Evolutionary conservation across 2,797 vertebrate genomes (phyloP), one percentile per base, ranked within the genome.

Genomic region (Mus minutoides): DNA sequence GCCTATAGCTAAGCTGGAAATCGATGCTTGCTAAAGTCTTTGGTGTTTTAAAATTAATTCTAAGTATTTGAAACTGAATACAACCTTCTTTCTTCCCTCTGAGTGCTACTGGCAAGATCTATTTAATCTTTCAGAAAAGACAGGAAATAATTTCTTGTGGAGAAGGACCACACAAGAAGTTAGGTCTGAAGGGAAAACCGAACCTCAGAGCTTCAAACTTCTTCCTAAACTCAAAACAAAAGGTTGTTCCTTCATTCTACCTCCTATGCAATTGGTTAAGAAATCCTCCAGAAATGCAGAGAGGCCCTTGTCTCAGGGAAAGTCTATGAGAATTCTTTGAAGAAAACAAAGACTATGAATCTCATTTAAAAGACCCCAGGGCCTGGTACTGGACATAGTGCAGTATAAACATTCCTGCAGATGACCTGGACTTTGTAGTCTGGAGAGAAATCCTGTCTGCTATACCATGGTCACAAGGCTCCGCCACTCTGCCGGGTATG

Each of bases 81-180:
- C 43, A 73, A 14, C 13, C 34, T 7, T 0, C 17, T 79, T 75
- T 21, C 43, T 13, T 80, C 19, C 40, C 37, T 24, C 49, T 21
- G 1, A 75, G 31, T 76, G 14, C 46, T 37, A 29, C 54, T 37
- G n/a, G 26, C 16, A 3, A 3, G 17, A 22, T 94, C 75, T 64
- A 75, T 40, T 93, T 78, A 76, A 22, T 64, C 78, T 54, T 80
- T 84, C 52, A 75, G 87, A 56, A 91, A 92, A 86, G 60, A 26
- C 43, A 77, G 93, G 87, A 94, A 96, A 60, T 90, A 71, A 92
- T 92, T 86, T 56, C 77, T 71, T 84, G 31, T 31, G 60, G 94
- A 86, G 21, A 87, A 90, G 88, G 62, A 34, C 93, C 95, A 96
- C 96, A 91, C 95, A 95, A 96, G 96, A 94, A 89, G 94, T 94